Evolutionary conservation across 92 coral and sea anemone genomes (phyloP).

Genomic region (Phenganax stokvisi): DNA sequence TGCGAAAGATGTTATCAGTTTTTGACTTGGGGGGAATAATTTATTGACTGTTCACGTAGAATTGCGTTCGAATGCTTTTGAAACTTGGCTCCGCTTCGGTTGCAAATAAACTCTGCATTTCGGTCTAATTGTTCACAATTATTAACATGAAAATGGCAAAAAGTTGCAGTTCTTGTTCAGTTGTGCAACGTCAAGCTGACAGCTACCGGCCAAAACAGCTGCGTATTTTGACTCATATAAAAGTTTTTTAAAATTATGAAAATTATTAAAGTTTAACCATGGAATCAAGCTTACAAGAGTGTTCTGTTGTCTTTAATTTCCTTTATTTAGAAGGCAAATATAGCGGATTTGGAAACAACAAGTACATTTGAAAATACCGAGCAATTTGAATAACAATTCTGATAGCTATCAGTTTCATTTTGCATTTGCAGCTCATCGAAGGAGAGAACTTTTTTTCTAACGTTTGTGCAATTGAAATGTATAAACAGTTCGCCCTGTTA

Average conservation of each 20-base stretch:
- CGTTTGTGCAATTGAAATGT: not conserved
- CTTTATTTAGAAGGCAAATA: not conserved
- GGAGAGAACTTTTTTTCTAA: not conserved
- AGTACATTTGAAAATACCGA: not conserved
- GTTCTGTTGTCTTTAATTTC: no score
- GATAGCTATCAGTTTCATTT: not conserved
- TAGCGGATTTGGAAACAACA: not conserved
- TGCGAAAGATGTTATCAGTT: not conserved
- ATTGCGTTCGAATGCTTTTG: not conserved
- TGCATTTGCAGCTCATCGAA: not conserved
- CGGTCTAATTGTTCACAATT: not conserved
- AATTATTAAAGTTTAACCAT: not conserved
- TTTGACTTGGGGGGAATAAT: not conserved
- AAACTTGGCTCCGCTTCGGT: not conserved
- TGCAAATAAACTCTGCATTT: not conserved
- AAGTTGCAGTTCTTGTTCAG: not conserved
- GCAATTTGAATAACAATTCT: not conserved
- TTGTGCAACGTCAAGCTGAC: conserved; percentile 5
- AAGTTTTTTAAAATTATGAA: not conserved
- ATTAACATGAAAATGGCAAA: not conserved
- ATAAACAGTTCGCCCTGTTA: not conserved
- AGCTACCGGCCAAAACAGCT: conserved; percentile 1
- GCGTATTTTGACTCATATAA: not conserved
- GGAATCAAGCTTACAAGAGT: no score
- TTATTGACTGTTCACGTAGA: not conserved